Evolutionary conservation across 1,140 invertebrate species (phyloP), one percentile per base, ranked within the genome.

Genomic region (Aphis craccivora): DNA sequence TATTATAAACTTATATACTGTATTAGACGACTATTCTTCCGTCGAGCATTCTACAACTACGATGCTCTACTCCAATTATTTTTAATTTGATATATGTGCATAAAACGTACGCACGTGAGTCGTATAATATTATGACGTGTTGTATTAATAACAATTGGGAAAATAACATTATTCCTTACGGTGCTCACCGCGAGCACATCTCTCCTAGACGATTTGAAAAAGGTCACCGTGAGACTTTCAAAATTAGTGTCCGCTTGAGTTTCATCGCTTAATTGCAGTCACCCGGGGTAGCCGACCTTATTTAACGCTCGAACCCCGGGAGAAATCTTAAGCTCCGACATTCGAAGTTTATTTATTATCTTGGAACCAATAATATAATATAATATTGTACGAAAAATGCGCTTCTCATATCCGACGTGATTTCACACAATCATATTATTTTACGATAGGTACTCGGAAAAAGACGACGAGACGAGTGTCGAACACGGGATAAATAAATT

Each of bases 151-250:
- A 76, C 60, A 76, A 76, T n/a, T 14, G 60, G n/a, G 18, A 35
- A n/a, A 76, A 76, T n/a, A 14, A 76, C 14, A 35, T 35, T 76
- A n/a, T 76, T 76, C 14, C 14, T 76, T 6, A n/a, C 3, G 60
- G 4, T n/a, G 55, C 14, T n/a, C 14, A 23, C 5, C 5, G 4
- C 5, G 4, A n/a, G 4, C 14, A 11, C 25, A 4, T 8, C 0
- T 8, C 2, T 30, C 30, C 60, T 67, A 11, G 4, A 14, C 5
- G 14, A 18, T n/a, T 76, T 76, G 4, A 18, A 76, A 76, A 76
- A 76, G 5, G n/a, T 76, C 18, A 76, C 60, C n/a, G n/a, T n/a
- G n/a, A 76, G 11, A 76, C 30, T n/a, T 76, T 76, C 60, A 35
- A n/a, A n/a, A 76, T 76, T 76, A n/a, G 60, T 20, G n/a, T 76